Conservation (phyloP, 2,888 invertebrate genomes). For the Drosophila borealis region DNA sequence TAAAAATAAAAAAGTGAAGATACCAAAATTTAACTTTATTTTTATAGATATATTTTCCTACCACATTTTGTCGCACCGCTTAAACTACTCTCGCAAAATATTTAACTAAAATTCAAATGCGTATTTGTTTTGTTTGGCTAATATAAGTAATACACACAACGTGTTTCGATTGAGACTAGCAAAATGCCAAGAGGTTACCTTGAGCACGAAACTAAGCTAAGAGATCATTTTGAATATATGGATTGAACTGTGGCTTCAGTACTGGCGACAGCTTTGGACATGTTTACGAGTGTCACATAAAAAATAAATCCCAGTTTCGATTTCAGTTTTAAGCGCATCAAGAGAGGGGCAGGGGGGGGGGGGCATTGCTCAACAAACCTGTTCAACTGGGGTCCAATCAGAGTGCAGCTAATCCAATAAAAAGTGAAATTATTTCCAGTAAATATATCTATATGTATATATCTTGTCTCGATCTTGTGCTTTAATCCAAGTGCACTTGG, state of each 20-base stretch:
- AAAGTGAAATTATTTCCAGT: constrained; percentile 69
- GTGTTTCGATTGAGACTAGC: background rate
- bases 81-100: constrained; percentile 17
- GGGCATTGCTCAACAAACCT: constrained; percentile 68
- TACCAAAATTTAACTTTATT: background rate
- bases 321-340: constrained; percentile 41
- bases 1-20: too few relatives aligned
- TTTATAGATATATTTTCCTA: background rate
- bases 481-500: constrained; percentile 75
- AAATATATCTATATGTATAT: constrained; percentile 1
- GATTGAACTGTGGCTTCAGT: constrained; percentile 19
- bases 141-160: background rate
- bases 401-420: constrained; percentile 73
- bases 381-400: constrained; percentile 51
- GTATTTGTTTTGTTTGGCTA: constrained; percentile 2
- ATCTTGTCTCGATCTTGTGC: constrained; percentile 43
- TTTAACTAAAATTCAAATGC: constrained; percentile 3
- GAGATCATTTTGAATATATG: constrained; percentile 14
- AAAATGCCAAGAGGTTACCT: constrained; percentile 67
- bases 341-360: background rate
- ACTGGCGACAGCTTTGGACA: constrained; percentile 40
- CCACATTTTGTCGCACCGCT: background rate
- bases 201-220: constrained; percentile 44
- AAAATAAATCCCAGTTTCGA: constrained; percentile 35
- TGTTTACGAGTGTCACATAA: constrained; percentile 45